phyloP scores from a whole-genome alignment of 2,888 invertebrate species.

The Proisotoma minuta region DNA sequence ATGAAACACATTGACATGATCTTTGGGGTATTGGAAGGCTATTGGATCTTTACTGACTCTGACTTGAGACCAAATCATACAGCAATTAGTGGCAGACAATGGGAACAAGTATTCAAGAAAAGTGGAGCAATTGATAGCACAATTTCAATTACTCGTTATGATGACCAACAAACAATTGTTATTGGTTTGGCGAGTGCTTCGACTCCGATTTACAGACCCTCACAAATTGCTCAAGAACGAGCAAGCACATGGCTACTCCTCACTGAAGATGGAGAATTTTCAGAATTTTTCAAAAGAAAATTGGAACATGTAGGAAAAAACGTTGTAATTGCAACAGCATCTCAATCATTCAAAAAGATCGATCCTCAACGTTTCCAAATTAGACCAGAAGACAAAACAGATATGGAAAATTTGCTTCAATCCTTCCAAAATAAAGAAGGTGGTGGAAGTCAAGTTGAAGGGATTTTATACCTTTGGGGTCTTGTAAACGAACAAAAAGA shows the following conservation, averaged over 20 bases:
- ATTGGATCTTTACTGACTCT: slow-evolving; percentile 25
- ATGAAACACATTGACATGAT: slow-evolving; percentile 7
- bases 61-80: slow-evolving; percentile 23
- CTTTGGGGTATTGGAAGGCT: slow-evolving; percentile 30
- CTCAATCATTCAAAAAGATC: neutral
- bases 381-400: slow-evolving; percentile 15
- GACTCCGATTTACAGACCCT: neutral
- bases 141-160: neutral
- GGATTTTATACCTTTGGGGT: slow-evolving; percentile 35
- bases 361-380: slow-evolving; percentile 10
- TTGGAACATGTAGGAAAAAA: slow-evolving; percentile 4
- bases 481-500: slow-evolving; percentile 2
- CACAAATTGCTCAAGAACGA: neutral
- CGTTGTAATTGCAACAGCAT: neutral
- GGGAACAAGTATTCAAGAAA: slow-evolving; percentile 6
- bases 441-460: slow-evolving; percentile 21
- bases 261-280: neutral
- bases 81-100: neutral
- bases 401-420: slow-evolving; percentile 13
- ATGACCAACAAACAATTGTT: neutral
- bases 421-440: neutral
- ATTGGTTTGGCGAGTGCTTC: slow-evolving; percentile 2
- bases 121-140: slow-evolving; percentile 3
- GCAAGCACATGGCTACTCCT: neutral
- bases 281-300: slow-evolving; percentile 1